Conservation (phyloP, 64 coral and sea anemone species). For the Porites lutea region DNA sequence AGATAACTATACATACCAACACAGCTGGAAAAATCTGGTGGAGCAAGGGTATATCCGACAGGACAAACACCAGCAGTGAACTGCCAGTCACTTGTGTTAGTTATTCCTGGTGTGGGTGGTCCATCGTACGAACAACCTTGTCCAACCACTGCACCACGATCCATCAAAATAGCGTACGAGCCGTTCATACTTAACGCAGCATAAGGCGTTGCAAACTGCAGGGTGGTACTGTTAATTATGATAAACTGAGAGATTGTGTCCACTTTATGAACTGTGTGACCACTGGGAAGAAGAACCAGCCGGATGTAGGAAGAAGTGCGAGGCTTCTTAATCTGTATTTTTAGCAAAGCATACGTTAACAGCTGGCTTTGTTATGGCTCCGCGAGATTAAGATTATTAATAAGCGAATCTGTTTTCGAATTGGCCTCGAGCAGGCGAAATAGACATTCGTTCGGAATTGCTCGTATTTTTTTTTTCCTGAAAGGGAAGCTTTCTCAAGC, state of each 20-base stretch:
- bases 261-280: conserved; percentile 9
- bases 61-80: conserved; percentile 5
- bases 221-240: background rate
- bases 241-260: background rate
- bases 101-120: conserved; percentile 22
- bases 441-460: too few relatives aligned
- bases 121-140: conserved; percentile 7
- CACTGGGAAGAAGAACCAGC: background rate
- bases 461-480: too few relatives aligned
- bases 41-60: background rate
- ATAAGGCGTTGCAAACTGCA: background rate
- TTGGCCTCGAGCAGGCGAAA: too few relatives aligned
- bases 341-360: background rate
- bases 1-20: background rate
- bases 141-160: conserved; percentile 28
- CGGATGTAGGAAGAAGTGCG: conserved; percentile 7
- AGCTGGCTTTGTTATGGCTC: too few relatives aligned
- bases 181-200: conserved; percentile 18
- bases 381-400: too few relatives aligned
- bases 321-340: conserved; percentile 8
- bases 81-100: background rate
- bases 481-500: too few relatives aligned
- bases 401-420: too few relatives aligned
- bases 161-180: conserved; percentile 26
- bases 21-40: background rate